phyloP scores from a whole-genome alignment of 2,113 vertebrate genomes.

The Erythrolamprus reginae region DNA sequence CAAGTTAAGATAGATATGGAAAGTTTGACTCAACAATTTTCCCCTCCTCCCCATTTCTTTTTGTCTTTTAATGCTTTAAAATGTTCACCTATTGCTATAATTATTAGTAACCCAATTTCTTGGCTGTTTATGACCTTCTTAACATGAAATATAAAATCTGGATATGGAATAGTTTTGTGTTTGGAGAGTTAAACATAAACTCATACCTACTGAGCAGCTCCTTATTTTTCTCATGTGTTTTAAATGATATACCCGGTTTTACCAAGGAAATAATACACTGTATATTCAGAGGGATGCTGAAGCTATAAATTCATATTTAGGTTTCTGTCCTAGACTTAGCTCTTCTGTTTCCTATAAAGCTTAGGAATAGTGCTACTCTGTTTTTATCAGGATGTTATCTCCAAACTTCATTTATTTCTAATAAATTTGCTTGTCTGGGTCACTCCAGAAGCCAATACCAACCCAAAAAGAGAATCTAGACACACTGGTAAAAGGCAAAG shows the following conservation, averaged over 20 bases:
- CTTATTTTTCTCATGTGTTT: background rate
- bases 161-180: background rate
- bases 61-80: background rate
- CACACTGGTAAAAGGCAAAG: no score
- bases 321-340: background rate
- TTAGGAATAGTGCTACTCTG: background rate
- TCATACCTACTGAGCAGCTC: background rate
- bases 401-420: background rate
- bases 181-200: background rate
- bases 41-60: background rate
- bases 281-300: background rate
- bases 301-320: background rate
- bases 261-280: background rate
- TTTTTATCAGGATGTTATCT: background rate
- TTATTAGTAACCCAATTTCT: constrained; percentile 8
- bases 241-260: background rate
- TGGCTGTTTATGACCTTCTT: background rate
- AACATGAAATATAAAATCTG: background rate
- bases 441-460: no score
- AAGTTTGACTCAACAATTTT: background rate
- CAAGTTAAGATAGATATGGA: background rate
- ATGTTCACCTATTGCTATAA: background rate
- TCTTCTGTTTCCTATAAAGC: background rate
- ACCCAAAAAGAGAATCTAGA: no score
- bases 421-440: background rate